Evolutionary conservation across 2,797 vertebrate genomes (phyloP), one percentile per base, ranked within the genome.

Genomic region (Lithobates pipiens): DNA sequence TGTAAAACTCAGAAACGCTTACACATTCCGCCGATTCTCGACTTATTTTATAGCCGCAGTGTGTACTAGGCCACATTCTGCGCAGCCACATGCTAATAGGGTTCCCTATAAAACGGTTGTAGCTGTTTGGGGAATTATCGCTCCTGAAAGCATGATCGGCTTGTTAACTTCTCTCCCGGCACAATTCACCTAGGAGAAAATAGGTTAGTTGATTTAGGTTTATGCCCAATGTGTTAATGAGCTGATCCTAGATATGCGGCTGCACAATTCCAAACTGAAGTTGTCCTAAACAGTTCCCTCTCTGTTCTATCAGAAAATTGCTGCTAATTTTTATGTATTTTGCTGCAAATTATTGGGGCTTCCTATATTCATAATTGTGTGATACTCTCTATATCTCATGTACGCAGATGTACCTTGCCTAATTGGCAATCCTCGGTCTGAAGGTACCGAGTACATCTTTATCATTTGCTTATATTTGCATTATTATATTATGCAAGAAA

Each of bases 131-230:
- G 68, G 44, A 72, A 80, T 80, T 70, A 54, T 46, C 27, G 42
- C 44, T 80, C 34, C 50, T 71, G 78, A 71, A 80, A 80, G 68
- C 29, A 71, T 61, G 68, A 80, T 72, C 32, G 42, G 36, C 78
- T 80, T 80, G 68, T 72, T 50, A 80, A 71, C 65, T 69, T 70
- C 32, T 21, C 42, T 69, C 67, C 54, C 68, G 15, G 67, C 46
- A 71, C 44, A 80, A 80, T 36, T 36, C 68, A 71, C 78, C 42
- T 72, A 57, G 32, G 27, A 80, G 78, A 80, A 80, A 80, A 80
- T 80, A 80, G 78, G 68, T 80, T 80, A 80, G 67, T 57, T 80
- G 27, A 80, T 80, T 71, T 71, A 71, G 67, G 67, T 80, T 54
- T 70, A 27, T 71, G 46, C 46, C 10, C 29, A 71, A 72, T 57